A percentile compares a stretch with the other conserved stretches of the same genome.
phyloP scores from a whole-genome alignment of 2,888 invertebrate species.

The Cheilosia vernalis region DNA sequence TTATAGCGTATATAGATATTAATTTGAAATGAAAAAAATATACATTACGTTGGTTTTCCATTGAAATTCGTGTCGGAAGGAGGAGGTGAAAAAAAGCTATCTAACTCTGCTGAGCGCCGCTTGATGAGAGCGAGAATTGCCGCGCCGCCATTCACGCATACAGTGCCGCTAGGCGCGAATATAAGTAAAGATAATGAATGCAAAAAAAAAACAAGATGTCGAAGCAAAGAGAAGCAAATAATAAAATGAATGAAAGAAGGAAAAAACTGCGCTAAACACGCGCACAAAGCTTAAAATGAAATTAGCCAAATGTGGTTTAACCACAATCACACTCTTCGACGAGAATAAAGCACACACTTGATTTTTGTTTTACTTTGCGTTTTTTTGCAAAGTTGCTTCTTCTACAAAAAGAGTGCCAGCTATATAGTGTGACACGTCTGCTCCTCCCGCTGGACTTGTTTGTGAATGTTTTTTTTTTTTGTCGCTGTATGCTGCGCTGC shows the following conservation, averaged over 20 bases:
- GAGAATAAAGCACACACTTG: constrained; percentile 72
- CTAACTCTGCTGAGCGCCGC: constrained; percentile 47
- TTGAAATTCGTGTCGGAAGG: constrained; percentile 60
- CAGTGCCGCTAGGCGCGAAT: constrained; percentile 48
- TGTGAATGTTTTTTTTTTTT: constrained; percentile 27
- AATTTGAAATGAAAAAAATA: constrained; percentile 63
- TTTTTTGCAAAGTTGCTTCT: constrained; percentile 55
- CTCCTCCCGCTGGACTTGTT: constrained; percentile 38
- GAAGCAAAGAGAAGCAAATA: constrained; percentile 55
- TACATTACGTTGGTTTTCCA: constrained; percentile 63
- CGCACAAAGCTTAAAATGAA: constrained; percentile 71
- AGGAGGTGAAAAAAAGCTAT: constrained; percentile 71
- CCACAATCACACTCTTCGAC: constrained; percentile 65
- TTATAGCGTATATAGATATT: constrained; percentile 72
- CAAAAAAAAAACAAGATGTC: constrained; percentile 9
- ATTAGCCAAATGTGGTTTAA: constrained; percentile 74
- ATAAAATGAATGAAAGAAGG: constrained; percentile 29
- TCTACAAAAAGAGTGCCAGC: constrained; percentile 27
- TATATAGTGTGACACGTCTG: constrained; percentile 59
- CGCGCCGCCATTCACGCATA: constrained; percentile 57
- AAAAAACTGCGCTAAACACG: constrained; percentile 69
- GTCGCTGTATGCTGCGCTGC: neutral
- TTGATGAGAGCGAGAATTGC: constrained; percentile 52
- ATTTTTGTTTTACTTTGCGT: constrained; percentile 22
- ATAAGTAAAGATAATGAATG: constrained; percentile 56